These are phyloP conservation scores for Psammodynastes pulverulentus DNA, from an alignment of 2,113 vertebrate species.

Conservation along the genomic window DNA sequence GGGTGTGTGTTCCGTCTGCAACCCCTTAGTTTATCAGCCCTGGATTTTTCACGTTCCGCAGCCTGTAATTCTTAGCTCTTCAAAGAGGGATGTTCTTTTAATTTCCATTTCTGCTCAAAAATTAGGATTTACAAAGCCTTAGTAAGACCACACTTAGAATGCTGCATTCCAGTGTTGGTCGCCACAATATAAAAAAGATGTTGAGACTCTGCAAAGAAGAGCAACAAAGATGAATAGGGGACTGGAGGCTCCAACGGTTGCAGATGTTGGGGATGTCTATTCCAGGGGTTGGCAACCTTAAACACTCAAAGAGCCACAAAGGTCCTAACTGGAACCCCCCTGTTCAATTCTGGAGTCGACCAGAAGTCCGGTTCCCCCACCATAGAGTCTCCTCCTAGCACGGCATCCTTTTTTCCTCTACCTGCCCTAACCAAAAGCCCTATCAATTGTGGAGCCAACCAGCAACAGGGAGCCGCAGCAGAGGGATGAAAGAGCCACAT, in stretches of 20 bases:
- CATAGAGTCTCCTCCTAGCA: too few species aligned
- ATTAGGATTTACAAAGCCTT: not conserved
- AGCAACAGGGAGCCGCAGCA: too few species aligned
- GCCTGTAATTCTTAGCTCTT: not conserved
- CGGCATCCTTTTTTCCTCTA: too few species aligned
- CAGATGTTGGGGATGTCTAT: too few species aligned
- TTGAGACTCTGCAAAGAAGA: not conserved
- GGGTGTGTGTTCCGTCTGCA: not conserved
- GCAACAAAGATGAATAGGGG: not conserved
- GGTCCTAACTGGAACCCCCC: too few species aligned
- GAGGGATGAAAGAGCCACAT: too few species aligned
- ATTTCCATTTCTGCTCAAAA: not conserved
- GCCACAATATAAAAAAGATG: not conserved
- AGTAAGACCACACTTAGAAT: not conserved
- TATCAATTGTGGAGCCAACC: too few species aligned
- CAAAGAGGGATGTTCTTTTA: slow-evolving; percentile 23
- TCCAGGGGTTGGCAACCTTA: too few species aligned
- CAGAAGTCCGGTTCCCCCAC: too few species aligned
- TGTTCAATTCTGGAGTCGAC: too few species aligned
- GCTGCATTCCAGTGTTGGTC: not conserved
- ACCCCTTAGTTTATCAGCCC: not conserved
- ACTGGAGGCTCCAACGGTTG: not conserved
- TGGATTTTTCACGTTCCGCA: not conserved
- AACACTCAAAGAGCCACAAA: too few species aligned
- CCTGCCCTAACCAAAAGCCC: too few species aligned